Evolutionary conservation across 2,113 vertebrate genomes (phyloP), one percentile per base, ranked within the genome.

Genomic region (Nyctibius bracteatus): DNA sequence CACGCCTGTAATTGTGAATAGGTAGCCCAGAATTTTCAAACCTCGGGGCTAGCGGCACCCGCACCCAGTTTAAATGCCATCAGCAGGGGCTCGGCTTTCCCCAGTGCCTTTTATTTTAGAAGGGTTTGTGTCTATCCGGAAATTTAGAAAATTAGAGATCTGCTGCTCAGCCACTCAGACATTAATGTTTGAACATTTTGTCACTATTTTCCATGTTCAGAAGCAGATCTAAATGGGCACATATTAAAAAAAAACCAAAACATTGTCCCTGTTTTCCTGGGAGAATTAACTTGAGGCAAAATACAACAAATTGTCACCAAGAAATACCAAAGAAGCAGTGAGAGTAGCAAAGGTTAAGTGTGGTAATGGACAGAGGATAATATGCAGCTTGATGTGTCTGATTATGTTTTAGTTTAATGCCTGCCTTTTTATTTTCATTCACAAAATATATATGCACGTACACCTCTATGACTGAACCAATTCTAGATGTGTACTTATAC

Each of bases 381-480:
- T 19, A 19, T 7, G 28, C n/a, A 83, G 17, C 22, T 67, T 47
- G 58, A 66, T 43, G 46, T 33, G 27, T 33, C 61, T 75, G 43
- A 78, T 44, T 59, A 23, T 14, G 28, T 51, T 92, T 88, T 71
- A 65, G 12, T 81, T 92, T 89, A 68, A 74, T n/a, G 35, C 54
- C 24, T 67, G n/a, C 25, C 18, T 79, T 88, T 81, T 90, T 33
- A 8, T 92, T 93, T 88, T 87, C 35, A 58, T 72, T 89, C 61
- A 79, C 74, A 75, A 44, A 63, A n/a, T 18, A 49, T 4, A 22
- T 51, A 43, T 20, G 30, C 12, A 13, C n/a, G 43, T 41, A 37
- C 54, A 52, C 28, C 20, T 87, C 47, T 1, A 0, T 15, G 13
- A 63, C 54, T 66, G 71, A 88, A 92, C 65, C 59, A 16, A n/a